Evolutionary conservation across 2,797 vertebrate species (phyloP).

Genomic region (Phoxinus dragarum): DNA sequence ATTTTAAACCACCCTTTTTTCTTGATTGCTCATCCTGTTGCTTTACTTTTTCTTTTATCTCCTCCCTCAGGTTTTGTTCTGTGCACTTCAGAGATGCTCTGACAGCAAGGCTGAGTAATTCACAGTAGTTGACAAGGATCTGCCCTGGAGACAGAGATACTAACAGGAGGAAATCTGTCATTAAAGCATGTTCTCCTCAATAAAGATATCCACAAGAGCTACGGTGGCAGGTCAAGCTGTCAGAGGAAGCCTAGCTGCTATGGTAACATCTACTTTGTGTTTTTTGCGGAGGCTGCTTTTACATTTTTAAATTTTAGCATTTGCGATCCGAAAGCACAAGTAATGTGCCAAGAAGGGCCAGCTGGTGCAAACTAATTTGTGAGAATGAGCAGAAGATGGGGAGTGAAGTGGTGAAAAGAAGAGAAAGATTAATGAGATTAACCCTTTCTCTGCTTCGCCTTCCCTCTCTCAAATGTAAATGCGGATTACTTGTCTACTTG

Average conservation of each 20-base stretch:
- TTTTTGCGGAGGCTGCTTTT: conserved; percentile 54
- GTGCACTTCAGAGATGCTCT: neutral
- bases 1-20: neutral
- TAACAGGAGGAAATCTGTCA: conserved; percentile 42
- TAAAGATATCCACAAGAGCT: conserved; percentile 40
- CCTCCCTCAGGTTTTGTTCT: neutral
- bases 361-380: conserved; percentile 54
- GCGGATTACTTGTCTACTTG: conserved; percentile 47
- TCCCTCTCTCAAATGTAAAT: conserved; percentile 41
- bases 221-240: conserved; percentile 61
- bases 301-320: conserved; percentile 54
- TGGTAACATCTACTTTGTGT: conserved; percentile 61
- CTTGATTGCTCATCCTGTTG: neutral
- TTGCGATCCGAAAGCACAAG: conserved; percentile 41
- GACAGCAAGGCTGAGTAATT: conserved; percentile 18
- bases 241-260: conserved; percentile 60
- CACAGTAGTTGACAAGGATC: conserved; percentile 9
- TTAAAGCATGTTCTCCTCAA: conserved; percentile 37
- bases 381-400: conserved; percentile 28
- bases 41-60: conserved; percentile 32
- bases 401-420: neutral
- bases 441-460: conserved; percentile 13
- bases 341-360: conserved; percentile 49
- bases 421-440: conserved; percentile 41
- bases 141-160: neutral